Evolutionary conservation across 2,113 vertebrate species (phyloP).

Genomic region (Melanotaenia duboulayi): DNA sequence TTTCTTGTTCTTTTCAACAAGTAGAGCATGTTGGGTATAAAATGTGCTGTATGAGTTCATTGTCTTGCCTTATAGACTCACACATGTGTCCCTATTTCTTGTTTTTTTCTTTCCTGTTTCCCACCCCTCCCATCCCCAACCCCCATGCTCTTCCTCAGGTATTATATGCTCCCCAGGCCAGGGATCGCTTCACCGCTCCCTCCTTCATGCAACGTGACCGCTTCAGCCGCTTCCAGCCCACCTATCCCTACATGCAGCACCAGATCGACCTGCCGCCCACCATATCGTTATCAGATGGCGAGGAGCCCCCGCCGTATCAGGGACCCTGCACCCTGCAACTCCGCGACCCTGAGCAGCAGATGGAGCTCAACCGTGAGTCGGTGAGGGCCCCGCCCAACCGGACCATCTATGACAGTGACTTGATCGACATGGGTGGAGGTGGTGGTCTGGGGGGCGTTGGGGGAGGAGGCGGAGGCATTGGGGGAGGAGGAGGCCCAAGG

Average conservation of each 20-base stretch:
- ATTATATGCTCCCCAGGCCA: slow-evolving; percentile 89
- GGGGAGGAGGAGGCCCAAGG: slow-evolving; percentile 88
- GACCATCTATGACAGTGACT: slow-evolving; percentile 97
- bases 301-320: slow-evolving; percentile 96
- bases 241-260: slow-evolving; percentile 95
- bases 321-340: slow-evolving; percentile 95
- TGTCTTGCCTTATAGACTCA: too few relatives aligned
- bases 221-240: slow-evolving; percentile 97
- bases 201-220: slow-evolving; percentile 94
- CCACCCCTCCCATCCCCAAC: too few relatives aligned
- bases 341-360: slow-evolving; percentile 96
- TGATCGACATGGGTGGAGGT: slow-evolving; percentile 91
- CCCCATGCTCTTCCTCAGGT: slow-evolving; percentile 78
- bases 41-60: too few relatives aligned
- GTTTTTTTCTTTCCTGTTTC: too few relatives aligned
- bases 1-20: too few relatives aligned
- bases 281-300: slow-evolving; percentile 96
- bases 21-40: too few relatives aligned
- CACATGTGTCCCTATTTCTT: neutral
- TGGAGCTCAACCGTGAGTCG: slow-evolving; percentile 97
- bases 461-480: slow-evolving; percentile 41
- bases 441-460: slow-evolving; percentile 43
- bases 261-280: slow-evolving; percentile 98
- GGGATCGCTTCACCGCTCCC: slow-evolving; percentile 90
- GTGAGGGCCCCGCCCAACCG: slow-evolving; percentile 96